Percentiles rank a stretch among this genome's conserved stretches.
Evolutionary conservation across 2,113 vertebrate genomes (phyloP).

Genomic region (Prochilodus magdalenae): DNA sequence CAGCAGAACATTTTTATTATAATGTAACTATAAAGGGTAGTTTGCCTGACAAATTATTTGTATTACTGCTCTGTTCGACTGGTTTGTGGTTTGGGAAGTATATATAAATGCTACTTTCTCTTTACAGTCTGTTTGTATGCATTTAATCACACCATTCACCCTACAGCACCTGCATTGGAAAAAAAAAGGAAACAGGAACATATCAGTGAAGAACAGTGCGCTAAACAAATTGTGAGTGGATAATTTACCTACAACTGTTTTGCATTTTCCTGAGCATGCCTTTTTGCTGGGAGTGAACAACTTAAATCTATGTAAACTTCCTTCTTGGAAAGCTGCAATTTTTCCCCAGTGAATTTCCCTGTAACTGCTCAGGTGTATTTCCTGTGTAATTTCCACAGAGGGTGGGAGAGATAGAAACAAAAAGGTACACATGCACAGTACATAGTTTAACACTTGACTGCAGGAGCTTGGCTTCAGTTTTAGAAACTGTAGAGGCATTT

Average conservation of each 20-base stretch:
- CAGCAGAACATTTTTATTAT: not conserved
- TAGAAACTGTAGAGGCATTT: not conserved
- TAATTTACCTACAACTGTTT: constrained; percentile 25
- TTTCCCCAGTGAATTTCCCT: constrained; percentile 9
- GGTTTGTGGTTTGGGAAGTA: not conserved
- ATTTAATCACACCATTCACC: not conserved
- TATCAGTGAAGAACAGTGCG: not conserved
- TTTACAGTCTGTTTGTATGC: not conserved
- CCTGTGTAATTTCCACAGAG: not conserved
- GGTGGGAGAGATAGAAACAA: not conserved
- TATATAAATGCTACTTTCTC: not conserved
- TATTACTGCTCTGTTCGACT: not conserved
- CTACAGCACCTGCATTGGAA: constrained; percentile 1
- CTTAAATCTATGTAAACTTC: constrained; percentile 36
- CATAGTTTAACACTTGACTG: not conserved
- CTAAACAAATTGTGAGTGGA: constrained; percentile 25
- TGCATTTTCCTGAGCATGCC: constrained; percentile 27
- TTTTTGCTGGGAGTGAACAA: constrained; percentile 3
- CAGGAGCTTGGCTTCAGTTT: not conserved
- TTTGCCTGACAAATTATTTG: not conserved
- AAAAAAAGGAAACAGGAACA: constrained; percentile 13
- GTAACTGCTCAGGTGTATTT: not conserved
- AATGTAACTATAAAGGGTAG: not conserved
- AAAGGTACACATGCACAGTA: not conserved
- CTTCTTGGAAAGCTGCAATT: constrained; percentile 32